These are phyloP conservation scores for Phaethon lepturus DNA, from an alignment of 2,113 vertebrate species.

Conservation along the genomic window DNA sequence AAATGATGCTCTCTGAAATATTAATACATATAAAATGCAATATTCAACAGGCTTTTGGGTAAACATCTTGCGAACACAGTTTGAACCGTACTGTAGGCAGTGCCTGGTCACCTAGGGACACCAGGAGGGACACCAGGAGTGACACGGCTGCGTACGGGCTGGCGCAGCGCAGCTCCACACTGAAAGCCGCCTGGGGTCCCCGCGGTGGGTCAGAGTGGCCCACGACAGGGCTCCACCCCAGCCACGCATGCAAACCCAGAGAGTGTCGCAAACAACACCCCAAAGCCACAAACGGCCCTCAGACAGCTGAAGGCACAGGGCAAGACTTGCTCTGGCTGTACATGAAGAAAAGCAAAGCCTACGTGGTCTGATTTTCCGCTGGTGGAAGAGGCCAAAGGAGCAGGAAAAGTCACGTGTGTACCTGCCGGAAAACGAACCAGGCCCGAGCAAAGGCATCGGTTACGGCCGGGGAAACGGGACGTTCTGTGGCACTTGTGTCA, in stretches of 20 bases:
- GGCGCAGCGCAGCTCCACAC: neutral
- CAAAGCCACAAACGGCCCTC: rapidly evolving
- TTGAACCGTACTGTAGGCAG: neutral
- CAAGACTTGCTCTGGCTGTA: neutral
- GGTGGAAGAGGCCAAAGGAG: neutral
- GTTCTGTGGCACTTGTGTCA: rapidly evolving
- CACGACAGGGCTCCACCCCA: neutral
- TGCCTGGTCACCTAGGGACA: neutral
- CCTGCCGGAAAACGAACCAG: neutral
- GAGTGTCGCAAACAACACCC: neutral
- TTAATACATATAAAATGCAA: neutral
- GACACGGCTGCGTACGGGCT: rapidly evolving
- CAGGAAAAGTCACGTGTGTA: neutral
- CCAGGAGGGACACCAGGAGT: rapidly evolving
- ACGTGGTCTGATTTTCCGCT: neutral
- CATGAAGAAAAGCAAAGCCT: neutral
- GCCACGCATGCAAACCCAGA: neutral
- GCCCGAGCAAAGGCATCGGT: neutral
- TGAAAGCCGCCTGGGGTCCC: neutral
- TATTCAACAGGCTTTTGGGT: neutral
- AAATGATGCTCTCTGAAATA: neutral
- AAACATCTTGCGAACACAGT: neutral
- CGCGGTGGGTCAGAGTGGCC: neutral
- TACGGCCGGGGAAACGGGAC: rapidly evolving
- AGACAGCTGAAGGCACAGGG: neutral